Conservation (phyloP, 2,113 vertebrate species). For the Anolis sagrei region DNA sequence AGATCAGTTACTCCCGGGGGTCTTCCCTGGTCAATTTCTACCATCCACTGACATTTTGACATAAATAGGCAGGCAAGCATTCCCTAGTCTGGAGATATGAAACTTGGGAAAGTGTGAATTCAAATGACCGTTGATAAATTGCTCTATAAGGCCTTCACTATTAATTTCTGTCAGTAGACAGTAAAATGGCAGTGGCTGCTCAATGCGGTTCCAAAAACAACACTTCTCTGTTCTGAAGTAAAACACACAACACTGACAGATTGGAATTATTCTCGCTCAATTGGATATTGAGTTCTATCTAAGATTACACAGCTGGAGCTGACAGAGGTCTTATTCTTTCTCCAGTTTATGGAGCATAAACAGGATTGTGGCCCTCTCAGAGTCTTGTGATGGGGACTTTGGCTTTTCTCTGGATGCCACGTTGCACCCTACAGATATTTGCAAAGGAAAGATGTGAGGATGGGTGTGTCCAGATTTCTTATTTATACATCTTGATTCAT, state of each 20-base stretch:
- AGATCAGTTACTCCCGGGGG: conserved; percentile 70
- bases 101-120: conserved; percentile 73
- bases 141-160: conserved; percentile 77
- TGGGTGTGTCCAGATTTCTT: neutral
- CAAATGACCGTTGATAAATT: conserved; percentile 84
- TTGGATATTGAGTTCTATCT: conserved; percentile 75
- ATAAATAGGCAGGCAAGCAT: conserved; percentile 64
- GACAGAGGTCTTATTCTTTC: conserved; percentile 71
- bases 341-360: conserved; percentile 50
- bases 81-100: conserved; percentile 72
- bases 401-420: neutral
- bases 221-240: conserved; percentile 80
- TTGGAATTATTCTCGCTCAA: conserved; percentile 78
- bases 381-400: conserved; percentile 11
- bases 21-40: conserved; percentile 65
- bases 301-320: conserved; percentile 78
- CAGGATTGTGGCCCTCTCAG: conserved; percentile 46
- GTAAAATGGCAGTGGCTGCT: conserved; percentile 83
- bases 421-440: conserved; percentile 15
- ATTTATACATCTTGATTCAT: neutral
- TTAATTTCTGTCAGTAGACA: conserved; percentile 87
- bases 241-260: conserved; percentile 85
- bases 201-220: conserved; percentile 88
- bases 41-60: conserved; percentile 74
- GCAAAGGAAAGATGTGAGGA: neutral